Base-by-base conservation (phyloP, 1,140 invertebrate species). In the Frieseomelitta varia region DNA sequence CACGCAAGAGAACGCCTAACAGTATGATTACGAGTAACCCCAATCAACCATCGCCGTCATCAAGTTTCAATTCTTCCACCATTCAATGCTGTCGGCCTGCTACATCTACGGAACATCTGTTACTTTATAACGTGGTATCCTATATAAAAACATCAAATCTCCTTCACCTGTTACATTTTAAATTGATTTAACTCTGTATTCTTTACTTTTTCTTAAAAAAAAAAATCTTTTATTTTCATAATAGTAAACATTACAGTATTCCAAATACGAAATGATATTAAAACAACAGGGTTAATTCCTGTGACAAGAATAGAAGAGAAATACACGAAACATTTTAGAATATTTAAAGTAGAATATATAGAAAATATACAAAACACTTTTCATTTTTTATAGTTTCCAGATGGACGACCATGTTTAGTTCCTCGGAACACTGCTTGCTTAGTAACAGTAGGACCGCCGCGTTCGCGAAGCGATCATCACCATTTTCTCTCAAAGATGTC, bases 1-100 rank as follows among this genome's bases (percentile, higher is more conserved):
- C 97, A 2, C 95, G 97, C 72, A 98, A 98, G 91, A 97, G 97
- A 93, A 93, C 93, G 24, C 94, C 94, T 15, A 94, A 93, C 61
- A 92, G 80, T 27, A 83, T 87, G 10, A 87, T 67, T 30, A 81
- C 86, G 39, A 89, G 80, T 76, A 91, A 91, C 73, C 90, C 90
- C 34, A 90, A 88, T 85, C 95, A 95, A 55, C 95, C 95, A 55
- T 96, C 96, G 86, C 95, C 95, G 19, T 96, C 95, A 90, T 86
- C 94, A 85, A 87, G 93, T 93, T 92, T 94, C 34, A 94, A 91
- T 67, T 91, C 93, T 11, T 91, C 94, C 15, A 91, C 90, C 21
- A 85, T 92, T 61, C 93, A 93, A 55, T 94, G 93, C 74, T 95
- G 93, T 67, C 89, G 94, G 17, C 93, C 94, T 1, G 93, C 94